Evolutionary conservation across 2,113 vertebrate genomes (phyloP).

Genomic region (Silurus asotus): DNA sequence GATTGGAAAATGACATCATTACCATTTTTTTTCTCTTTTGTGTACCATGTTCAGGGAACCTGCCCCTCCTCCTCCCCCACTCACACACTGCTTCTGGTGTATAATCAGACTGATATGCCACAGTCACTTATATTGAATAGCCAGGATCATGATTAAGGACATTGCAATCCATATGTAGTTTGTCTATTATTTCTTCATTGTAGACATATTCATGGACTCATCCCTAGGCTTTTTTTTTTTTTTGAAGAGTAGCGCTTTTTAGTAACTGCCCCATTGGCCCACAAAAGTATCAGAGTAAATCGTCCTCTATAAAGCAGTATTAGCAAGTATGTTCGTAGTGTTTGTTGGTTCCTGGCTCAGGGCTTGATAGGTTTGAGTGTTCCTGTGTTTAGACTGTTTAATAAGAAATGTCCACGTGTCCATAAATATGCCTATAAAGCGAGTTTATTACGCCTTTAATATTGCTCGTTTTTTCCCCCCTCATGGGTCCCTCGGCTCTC

Average conservation of each 20-base stretch:
- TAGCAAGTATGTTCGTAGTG: background rate
- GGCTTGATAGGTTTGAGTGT: background rate
- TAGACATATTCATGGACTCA: conserved; percentile 10
- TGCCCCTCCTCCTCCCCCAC: background rate
- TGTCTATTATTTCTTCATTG: conserved; percentile 12
- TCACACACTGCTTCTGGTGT: conserved; percentile 8
- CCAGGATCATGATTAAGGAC: conserved; percentile 1
- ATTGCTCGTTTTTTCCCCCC: background rate
- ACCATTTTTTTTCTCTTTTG: background rate
- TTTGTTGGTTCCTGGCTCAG: conserved; percentile 17
- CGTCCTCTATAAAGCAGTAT: background rate
- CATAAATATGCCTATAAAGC: conserved; percentile 18
- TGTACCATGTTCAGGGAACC: conserved; percentile 12
- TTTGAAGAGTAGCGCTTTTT: background rate
- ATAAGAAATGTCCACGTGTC: conserved; percentile 2
- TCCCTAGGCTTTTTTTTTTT: no score
- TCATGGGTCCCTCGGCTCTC: background rate
- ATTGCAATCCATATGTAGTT: background rate
- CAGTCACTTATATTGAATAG: background rate
- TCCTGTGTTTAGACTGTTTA: background rate
- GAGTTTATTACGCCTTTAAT: conserved; percentile 7
- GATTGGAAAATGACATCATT: conserved; percentile 41
- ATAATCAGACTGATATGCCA: background rate
- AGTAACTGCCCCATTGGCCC: background rate
- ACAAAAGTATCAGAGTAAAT: background rate